Conservation (phyloP, 2,888 invertebrate genomes). For the Xestia c-nigrum region DNA sequence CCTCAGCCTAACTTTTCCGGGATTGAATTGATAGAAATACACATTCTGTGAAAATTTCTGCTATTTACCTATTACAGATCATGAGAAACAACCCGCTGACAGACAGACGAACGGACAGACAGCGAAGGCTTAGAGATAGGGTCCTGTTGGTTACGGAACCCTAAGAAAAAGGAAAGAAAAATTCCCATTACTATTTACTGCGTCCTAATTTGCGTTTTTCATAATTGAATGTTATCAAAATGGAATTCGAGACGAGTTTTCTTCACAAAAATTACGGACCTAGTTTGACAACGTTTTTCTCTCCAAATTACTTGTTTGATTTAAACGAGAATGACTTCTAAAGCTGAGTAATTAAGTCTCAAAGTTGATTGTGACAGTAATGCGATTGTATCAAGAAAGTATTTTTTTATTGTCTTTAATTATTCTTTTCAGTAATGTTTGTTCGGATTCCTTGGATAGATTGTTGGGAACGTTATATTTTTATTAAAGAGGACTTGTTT, state of each 20-base stretch:
- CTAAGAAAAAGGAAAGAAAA: conserved; percentile 42
- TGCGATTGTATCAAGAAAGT: conserved; percentile 53
- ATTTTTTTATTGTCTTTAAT: conserved; percentile 64
- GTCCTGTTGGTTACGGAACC: no score
- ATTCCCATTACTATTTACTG: conserved; percentile 63
- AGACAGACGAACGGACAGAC: no score
- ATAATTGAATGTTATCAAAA: conserved; percentile 83
- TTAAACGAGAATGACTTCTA: conserved; percentile 65
- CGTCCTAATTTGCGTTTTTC: conserved; percentile 78
- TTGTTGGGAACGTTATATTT: conserved; percentile 42
- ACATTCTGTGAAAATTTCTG: no score
- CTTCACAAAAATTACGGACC: conserved; percentile 72
- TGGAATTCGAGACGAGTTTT: conserved; percentile 73
- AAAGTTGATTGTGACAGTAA: conserved; percentile 51
- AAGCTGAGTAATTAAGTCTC: conserved; percentile 30
- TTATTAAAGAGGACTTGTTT: conserved; percentile 33
- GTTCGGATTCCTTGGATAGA: conserved; percentile 24
- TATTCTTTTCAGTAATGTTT: conserved; percentile 57
- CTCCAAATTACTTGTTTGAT: conserved; percentile 72
- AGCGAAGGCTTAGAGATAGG: no score
- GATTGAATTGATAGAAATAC: no score
- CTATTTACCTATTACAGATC: no score
- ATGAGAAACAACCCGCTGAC: no score
- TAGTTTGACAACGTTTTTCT: conserved; percentile 64
- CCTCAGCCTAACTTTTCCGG: no score